Conservation (phyloP, 37 sponge, comb jelly and placozoan genomes). For the Spongilla lacustris region DNA sequence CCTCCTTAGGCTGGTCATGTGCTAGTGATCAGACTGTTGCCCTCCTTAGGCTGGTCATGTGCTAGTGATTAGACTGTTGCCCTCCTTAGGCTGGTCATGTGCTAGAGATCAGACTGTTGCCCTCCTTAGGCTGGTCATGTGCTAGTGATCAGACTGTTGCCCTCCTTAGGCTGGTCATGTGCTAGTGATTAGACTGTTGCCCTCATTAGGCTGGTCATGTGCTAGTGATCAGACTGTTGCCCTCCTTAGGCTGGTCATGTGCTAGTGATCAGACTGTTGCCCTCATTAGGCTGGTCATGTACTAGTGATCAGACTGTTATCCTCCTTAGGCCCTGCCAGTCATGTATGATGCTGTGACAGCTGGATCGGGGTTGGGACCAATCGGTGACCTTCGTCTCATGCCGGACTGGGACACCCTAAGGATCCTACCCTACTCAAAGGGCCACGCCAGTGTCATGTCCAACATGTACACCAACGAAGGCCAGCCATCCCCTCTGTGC, state of each 20-base stretch:
- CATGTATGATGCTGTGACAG: slow-evolving; percentile 21
- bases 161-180: no score
- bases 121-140: no score
- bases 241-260: not conserved
- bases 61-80: no score
- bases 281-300: slow-evolving; percentile 3
- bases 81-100: no score
- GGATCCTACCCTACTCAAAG: slow-evolving; percentile 25
- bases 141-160: no score
- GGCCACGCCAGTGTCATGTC: slow-evolving; percentile 4
- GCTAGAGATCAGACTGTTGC: no score
- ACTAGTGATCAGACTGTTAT: not conserved
- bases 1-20: no score
- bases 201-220: no score
- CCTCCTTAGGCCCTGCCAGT: slow-evolving; percentile 23
- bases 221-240: no score
- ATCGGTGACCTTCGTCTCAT: slow-evolving; percentile 41
- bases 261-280: not conserved
- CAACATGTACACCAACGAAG: slow-evolving; percentile 36
- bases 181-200: no score
- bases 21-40: no score
- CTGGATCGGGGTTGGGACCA: slow-evolving; percentile 16
- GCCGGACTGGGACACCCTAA: slow-evolving; percentile 38
- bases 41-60: no score
- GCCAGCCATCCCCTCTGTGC: slow-evolving; percentile 33